Evolutionary conservation across 2,113 vertebrate genomes (phyloP), one percentile per base, ranked within the genome.

Genomic region (Rhea americana): DNA sequence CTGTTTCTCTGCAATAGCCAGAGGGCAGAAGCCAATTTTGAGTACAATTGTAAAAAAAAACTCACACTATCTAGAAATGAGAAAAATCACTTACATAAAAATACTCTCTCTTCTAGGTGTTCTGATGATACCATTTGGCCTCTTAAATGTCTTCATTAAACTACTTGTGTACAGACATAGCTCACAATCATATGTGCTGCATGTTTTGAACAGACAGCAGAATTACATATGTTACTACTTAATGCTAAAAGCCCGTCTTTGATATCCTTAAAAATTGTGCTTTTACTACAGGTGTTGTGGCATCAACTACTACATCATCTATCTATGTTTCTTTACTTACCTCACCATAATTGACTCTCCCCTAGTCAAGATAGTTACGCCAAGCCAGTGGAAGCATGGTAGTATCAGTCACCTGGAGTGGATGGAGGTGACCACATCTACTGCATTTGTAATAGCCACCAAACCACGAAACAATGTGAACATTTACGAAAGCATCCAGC

Each of bases 291-390:
- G 86, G 65, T 89, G 67, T 45, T 87, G 86, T 59, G 85, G 89
- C 88, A 94, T 55, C 43, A 14, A 85, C 84, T 95, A 83, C n/a
- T 82, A 83, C 47, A 75, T 73, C 92, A 96, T 70, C 30, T 77
- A 51, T 72, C 95, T 96, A 13, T 2, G 56, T 90, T 95, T 94
- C 66, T 93, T 90, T 87, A 97, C 96, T 97, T 97, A 97, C 96
- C 95, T 97, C 71, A 51, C 89, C 79, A 58, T 41, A 97, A 97
- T 87, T 91, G 94, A 91, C 81, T 96, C 68, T 84, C 55, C 89
- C 84, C 95, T 96, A 96, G 91, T 94, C 91, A 95, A 94, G 89
- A 90, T 4, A 96, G 94, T 97, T 92, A 96, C 25, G 87, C 73
- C 96, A 96, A 95, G 87, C 84, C 96, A 97, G 83, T 2, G 0